phyloP scores from a whole-genome alignment of 2,797 vertebrate species.

The Acrocephalus scirpaceus region DNA sequence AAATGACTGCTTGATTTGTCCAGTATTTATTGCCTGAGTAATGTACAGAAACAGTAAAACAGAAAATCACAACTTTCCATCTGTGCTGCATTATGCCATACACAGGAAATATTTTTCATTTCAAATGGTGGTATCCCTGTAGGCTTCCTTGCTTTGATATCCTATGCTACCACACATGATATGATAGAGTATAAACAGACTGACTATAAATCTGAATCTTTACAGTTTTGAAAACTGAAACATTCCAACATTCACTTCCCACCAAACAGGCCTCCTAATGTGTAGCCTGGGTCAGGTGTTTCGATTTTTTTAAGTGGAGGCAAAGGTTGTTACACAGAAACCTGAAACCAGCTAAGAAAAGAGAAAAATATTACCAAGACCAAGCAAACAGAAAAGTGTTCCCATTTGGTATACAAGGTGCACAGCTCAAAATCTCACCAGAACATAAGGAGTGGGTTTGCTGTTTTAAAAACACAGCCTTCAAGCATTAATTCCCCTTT shows the following conservation, averaged over 20 bases:
- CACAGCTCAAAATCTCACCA: not conserved
- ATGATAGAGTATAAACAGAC: conserved; percentile 63
- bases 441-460: not conserved
- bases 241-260: conserved; percentile 52
- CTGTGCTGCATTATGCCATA: conserved; percentile 70
- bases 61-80: conserved; percentile 74
- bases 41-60: conserved; percentile 64
- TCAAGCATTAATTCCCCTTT: not conserved
- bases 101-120: conserved; percentile 71
- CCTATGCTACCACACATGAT: conserved; percentile 53
- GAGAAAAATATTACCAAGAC: not conserved
- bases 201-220: conserved; percentile 67
- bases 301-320: not conserved
- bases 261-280: not conserved
- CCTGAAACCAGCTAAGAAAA: not conserved
- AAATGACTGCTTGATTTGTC: conserved; percentile 71
- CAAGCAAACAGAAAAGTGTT: not conserved
- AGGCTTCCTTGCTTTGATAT: conserved; percentile 67
- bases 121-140: conserved; percentile 50
- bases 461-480: not conserved
- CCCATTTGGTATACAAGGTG: not conserved
- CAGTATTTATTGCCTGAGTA: conserved; percentile 70
- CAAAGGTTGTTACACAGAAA: conserved; percentile 3
- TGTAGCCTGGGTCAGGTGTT: not conserved
- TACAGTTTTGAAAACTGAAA: conserved; percentile 55